Percentiles rank a stretch among this genome's conserved stretches.
phyloP scores from a whole-genome alignment of 2,113 vertebrate species.

The Eretmochelys imbricata region DNA sequence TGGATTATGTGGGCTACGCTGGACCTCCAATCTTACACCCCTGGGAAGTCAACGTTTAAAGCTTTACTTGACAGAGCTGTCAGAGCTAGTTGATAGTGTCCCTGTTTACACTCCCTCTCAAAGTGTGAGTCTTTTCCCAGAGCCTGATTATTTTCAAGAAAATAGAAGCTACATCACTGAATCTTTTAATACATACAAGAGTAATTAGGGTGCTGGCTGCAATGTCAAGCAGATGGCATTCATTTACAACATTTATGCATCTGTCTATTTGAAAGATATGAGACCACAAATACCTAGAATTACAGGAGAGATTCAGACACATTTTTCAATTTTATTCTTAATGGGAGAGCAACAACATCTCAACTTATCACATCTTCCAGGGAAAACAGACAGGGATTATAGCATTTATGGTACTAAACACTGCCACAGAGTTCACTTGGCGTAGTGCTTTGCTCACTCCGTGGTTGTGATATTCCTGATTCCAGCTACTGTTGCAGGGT shows the following conservation, averaged over 20 bases:
- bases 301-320: constrained; percentile 6
- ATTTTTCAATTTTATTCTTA: constrained; percentile 66
- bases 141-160: not conserved
- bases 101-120: not conserved
- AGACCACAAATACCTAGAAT: not conserved
- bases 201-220: not conserved
- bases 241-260: not conserved
- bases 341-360: constrained; percentile 15
- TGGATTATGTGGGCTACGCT: not conserved
- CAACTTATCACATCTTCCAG: constrained; percentile 43
- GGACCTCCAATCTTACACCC: not conserved
- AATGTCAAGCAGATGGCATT: not conserved
- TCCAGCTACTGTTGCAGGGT: constrained; percentile 34
- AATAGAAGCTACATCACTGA: not conserved
- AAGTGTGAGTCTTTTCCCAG: not conserved
- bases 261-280: not conserved
- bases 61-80: not conserved
- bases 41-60: not conserved
- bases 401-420: not conserved
- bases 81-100: not conserved
- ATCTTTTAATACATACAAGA: not conserved
- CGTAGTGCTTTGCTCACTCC: constrained; percentile 35
- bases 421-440: constrained; percentile 29
- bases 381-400: constrained; percentile 26
- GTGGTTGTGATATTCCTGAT: constrained; percentile 59